These are phyloP conservation scores for Alexandromys fortis DNA, from an alignment of 2,113 vertebrate genomes.

Conservation along the genomic window DNA sequence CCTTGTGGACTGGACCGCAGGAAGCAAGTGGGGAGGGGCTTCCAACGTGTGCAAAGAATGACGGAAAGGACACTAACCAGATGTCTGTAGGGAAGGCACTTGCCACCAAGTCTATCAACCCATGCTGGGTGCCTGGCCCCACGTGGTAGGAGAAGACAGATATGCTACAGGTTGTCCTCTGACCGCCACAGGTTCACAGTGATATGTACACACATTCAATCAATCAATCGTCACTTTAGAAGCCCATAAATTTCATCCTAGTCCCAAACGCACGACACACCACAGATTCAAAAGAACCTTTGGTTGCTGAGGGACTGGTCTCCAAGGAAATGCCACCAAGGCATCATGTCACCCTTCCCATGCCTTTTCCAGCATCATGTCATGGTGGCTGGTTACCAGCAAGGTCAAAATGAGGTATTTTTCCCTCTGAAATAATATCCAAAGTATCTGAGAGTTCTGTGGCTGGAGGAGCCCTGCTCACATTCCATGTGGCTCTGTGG, in stretches of 20 bases:
- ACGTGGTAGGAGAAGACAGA: neutral
- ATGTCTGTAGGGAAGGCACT: neutral
- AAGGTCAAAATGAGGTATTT: neutral
- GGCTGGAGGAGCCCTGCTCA: neutral
- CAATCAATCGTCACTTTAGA: neutral
- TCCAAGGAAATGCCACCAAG: neutral
- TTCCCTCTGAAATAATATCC: neutral
- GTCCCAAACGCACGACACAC: neutral
- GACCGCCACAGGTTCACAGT: neutral
- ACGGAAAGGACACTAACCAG: too few species aligned
- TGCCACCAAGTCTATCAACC: neutral
- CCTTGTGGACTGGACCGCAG: neutral
- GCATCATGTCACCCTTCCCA: neutral
- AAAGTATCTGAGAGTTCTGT: neutral
- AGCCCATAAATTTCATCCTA: neutral
- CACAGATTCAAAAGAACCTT: neutral
- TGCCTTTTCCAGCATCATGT: neutral
- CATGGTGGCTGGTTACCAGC: neutral
- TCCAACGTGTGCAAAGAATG: neutral
- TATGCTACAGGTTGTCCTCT: neutral
- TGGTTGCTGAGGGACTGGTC: neutral
- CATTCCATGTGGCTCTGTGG: neutral
- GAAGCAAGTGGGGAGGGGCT: too few species aligned
- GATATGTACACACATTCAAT: neutral
- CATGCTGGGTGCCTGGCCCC: neutral